Percentiles rank a stretch among this genome's conserved stretches.
Evolutionary conservation across 2,888 invertebrate species (phyloP).

Genomic region (Diachrysia chrysitis): DNA sequence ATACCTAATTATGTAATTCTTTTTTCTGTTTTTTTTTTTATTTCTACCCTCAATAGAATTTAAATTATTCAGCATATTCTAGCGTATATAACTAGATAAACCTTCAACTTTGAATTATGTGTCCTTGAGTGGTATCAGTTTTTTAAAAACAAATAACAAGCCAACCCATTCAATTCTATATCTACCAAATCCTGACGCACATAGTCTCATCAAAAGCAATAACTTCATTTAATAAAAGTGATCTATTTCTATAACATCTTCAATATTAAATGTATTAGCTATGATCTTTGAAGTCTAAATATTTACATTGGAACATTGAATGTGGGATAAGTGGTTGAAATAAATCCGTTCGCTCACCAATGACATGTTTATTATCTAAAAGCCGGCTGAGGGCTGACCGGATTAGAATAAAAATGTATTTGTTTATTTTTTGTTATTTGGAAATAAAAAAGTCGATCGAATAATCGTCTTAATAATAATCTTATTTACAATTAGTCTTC

Average conservation of each 20-base stretch:
- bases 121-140: no score
- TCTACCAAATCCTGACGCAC: background rate
- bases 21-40: slow-evolving; percentile 16
- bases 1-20: slow-evolving; percentile 60
- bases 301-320: slow-evolving; percentile 9
- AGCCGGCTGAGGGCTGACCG: background rate
- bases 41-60: background rate
- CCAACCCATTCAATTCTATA: background rate
- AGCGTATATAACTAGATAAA: no score
- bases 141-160: no score
- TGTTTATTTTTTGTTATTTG: background rate
- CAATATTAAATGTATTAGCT: background rate
- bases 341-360: background rate
- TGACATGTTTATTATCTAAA: background rate
- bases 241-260: slow-evolving; percentile 11
- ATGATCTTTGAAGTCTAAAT: slow-evolving; percentile 10
- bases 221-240: background rate
- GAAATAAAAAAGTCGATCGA: no score
- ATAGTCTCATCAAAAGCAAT: background rate
- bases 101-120: no score
- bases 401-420: background rate
- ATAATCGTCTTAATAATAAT: no score
- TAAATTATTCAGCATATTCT: no score
- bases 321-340: background rate
- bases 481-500: no score